Base-by-base conservation (phyloP, 1,140 invertebrate species). In the Camponotus vicinus region DNA sequence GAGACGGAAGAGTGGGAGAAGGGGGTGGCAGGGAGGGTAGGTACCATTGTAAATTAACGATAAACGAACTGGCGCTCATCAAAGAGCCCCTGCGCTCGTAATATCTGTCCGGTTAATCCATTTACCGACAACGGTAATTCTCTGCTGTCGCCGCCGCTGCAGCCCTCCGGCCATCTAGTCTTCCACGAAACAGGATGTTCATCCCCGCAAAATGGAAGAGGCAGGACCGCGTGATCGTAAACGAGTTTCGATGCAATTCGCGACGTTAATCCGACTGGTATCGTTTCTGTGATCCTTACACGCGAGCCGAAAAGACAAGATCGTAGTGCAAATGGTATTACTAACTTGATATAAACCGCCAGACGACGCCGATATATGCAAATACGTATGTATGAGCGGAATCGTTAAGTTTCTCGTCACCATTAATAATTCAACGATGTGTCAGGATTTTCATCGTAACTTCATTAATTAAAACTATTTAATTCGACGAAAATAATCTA, bases 11-110 rank as follows among this genome's bases (percentile, higher is more conserved):
- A 59, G 66, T 52, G 45, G 70, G 11, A 55, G 13, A 37, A 61
- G 11, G 52, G 32, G 75, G 83, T 52, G 69, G 80, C 66, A 63
- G 69, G 71, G 21, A 69, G 55, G 66, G 73, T 86, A 84, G 79
- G 64, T 88, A 89, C 87, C 79, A 89, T 90, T 88, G 90, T 89
- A 90, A 92, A 92, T 92, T 91, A 92, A 91, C 91, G 90, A 92
- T 92, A 91, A 92, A 92, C 89, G 85, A 92, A 92, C 90, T 89
- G 87, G 77, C 80, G 82, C 90, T 92, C 90, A 89, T 92, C 90
- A 92, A 92, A 92, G 91, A 86, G 90, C 79, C 86, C 84, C 87
- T 69, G 71, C 64, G 82, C 85, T 92, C 73, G 91, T 88, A 92
- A 92, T 91, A 91, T 92, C 78, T 89, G 85, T 86, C 83, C 86